Evolutionary conservation across 2,888 invertebrate species (phyloP), one percentile per base, ranked within the genome.

Genomic region (Ennomos quercinarius): DNA sequence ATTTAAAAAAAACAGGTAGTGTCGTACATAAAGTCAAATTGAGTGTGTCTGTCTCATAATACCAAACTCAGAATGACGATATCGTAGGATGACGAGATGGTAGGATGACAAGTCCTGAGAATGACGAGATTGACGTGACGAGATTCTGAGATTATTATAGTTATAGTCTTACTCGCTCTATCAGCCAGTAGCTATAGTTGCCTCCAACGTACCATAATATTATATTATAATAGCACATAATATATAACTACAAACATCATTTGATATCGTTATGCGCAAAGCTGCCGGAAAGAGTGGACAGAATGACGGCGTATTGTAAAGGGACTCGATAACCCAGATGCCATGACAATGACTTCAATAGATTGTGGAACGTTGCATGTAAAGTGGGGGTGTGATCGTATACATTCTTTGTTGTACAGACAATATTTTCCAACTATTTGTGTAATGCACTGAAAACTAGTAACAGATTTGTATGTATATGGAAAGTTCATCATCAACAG

Each of bases 391-490:
- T 44, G 54, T 40, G 42, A 42, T 38, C 44, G 38, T 35, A 45
- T 40, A 40, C 45, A 45, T 35, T 48, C 45, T 41, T 48, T 44
- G 39, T 8, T 13, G 11, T 12, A n/a, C 10, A 36, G 45, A 48
- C 38, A 48, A 47, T 48, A 34, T 38, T 52, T 47, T 47, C 43
- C 17, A 50, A 46, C 17, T 43, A 9, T 51, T 51, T 51, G 42
- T 17, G 27, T 17, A 37, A n/a, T 17, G 43, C n/a, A 27, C 73
- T 76, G 73, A 67, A 73, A 70, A 27, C 47, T 9, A 39, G 38
- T 1, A 17, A 6, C 8, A n/a, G 11, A 27, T 8, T n/a, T 39
- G n/a, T 17, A n/a, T n/a, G n/a, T n/a, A n/a, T n/a, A n/a, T n/a
- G n/a, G n/a, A n/a, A n/a, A n/a, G n/a, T n/a, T n/a, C n/a, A n/a